phyloP scores from a whole-genome alignment of 2,888 invertebrate genomes.

The Lepas anatifera region DNA sequence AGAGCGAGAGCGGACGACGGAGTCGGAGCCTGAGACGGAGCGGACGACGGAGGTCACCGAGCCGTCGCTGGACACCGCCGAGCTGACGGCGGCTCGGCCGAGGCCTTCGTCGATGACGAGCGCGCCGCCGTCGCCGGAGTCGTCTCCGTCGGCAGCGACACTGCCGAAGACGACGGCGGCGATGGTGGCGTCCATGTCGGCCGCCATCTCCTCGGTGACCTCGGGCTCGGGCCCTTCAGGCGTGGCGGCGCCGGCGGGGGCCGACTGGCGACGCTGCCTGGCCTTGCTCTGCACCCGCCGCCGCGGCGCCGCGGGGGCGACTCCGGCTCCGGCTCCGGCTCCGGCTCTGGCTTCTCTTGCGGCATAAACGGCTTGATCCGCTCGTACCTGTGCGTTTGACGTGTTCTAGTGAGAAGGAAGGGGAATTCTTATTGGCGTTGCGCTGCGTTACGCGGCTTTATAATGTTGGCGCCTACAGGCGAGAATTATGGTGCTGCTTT shows the following conservation, averaged over 20 bases:
- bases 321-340: not conserved
- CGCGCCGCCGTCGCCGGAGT: not conserved
- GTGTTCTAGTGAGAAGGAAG: no score
- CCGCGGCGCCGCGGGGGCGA: no score
- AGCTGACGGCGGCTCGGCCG: not conserved
- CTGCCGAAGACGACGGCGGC: not conserved
- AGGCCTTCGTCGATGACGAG: not conserved
- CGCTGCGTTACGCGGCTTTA: no score
- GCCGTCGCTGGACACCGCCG: not conserved
- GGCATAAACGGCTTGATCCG: not conserved
- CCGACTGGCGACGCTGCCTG: not conserved
- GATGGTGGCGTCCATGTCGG: not conserved
- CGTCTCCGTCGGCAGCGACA: not conserved
- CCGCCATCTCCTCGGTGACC: no score
- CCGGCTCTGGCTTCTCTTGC: not conserved
- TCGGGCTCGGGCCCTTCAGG: no score
- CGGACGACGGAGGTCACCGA: not conserved
- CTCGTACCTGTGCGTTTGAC: not conserved
- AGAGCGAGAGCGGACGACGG: not conserved
- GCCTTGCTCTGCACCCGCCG: no score
- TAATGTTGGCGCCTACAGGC: no score
- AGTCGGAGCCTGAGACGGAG: not conserved
- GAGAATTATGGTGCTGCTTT: no score
- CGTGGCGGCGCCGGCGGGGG: not conserved
- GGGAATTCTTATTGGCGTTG: no score